phyloP scores from a whole-genome alignment of 2,113 vertebrate species.

The Malurus alboscapulatus region DNA sequence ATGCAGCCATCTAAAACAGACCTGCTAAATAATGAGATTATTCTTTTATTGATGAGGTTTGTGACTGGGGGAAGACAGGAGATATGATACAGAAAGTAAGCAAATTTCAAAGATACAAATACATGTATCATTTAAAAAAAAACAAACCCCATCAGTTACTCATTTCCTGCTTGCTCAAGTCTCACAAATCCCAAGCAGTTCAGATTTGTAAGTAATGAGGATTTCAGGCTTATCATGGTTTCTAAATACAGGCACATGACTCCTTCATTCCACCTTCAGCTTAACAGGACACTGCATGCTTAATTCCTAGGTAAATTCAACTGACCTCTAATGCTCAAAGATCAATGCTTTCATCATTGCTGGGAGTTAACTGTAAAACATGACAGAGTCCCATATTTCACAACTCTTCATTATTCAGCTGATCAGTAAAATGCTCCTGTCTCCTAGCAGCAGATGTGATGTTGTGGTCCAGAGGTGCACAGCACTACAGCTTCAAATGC shows the following conservation, averaged over 20 bases:
- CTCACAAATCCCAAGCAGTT: background rate
- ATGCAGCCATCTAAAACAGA: background rate
- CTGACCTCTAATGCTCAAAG: background rate
- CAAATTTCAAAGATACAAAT: background rate
- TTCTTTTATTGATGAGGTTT: background rate
- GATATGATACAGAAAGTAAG: background rate
- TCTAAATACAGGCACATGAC: slow-evolving; percentile 35
- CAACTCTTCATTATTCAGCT: background rate
- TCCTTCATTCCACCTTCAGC: background rate
- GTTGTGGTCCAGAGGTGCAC: background rate
- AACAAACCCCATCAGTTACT: background rate
- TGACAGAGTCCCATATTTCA: background rate
- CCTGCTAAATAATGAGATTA: background rate
- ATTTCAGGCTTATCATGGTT: slow-evolving; percentile 5
- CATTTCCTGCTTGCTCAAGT: background rate
- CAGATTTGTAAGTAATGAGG: background rate
- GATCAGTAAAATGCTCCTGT: background rate
- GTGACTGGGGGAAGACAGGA: background rate
- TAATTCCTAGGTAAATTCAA: background rate
- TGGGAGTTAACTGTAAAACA: background rate
- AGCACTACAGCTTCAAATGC: fast-evolving
- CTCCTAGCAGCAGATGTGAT: background rate
- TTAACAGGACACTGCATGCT: background rate
- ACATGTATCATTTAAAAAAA: background rate
- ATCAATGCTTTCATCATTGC: background rate